Percentiles rank a stretch among this genome's conserved stretches.
Evolutionary conservation across 2,113 vertebrate species (phyloP).

Genomic region (Brachyhypopomus occidentalis): DNA sequence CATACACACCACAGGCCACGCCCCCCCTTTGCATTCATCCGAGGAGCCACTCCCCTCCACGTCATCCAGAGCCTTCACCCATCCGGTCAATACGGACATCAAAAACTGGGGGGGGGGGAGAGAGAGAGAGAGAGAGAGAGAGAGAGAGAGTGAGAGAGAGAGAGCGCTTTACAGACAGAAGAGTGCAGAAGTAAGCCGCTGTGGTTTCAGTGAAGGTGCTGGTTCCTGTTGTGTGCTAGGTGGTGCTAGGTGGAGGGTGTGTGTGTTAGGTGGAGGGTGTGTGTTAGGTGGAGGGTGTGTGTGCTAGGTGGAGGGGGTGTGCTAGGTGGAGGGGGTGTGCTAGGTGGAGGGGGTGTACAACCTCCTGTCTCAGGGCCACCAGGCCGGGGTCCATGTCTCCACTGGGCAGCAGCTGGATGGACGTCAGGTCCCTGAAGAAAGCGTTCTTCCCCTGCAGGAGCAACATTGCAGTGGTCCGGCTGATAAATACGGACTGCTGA

Average conservation of each 20-base stretch:
- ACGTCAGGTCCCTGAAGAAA: constrained; percentile 94
- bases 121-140: not conserved
- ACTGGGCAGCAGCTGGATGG: constrained; percentile 93
- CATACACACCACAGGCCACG: constrained; percentile 84
- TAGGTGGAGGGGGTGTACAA: constrained; percentile 47
- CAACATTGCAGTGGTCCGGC: not conserved
- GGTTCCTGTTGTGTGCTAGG: too few relatives aligned
- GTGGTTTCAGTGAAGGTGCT: too few relatives aligned
- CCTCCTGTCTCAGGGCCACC: constrained; percentile 86
- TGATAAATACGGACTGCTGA: not conserved
- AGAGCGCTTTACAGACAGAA: too few relatives aligned
- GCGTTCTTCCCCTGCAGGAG: constrained; percentile 90
- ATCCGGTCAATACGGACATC: constrained; percentile 81
- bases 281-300: not conserved
- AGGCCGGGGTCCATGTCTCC: constrained; percentile 88
- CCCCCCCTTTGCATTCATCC: constrained; percentile 69
- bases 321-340: not conserved
- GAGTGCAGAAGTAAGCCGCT: too few relatives aligned
- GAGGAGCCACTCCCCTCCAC: constrained; percentile 54
- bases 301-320: not conserved
- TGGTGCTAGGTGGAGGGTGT: not conserved
- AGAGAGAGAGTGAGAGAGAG: too few relatives aligned
- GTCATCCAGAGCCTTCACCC: constrained; percentile 77
- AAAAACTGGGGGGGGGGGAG: constrained; percentile 85
- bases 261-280: not conserved